Evolutionary conservation across 2,113 vertebrate species (phyloP).

Genomic region (Saimiri boliviensis): DNA sequence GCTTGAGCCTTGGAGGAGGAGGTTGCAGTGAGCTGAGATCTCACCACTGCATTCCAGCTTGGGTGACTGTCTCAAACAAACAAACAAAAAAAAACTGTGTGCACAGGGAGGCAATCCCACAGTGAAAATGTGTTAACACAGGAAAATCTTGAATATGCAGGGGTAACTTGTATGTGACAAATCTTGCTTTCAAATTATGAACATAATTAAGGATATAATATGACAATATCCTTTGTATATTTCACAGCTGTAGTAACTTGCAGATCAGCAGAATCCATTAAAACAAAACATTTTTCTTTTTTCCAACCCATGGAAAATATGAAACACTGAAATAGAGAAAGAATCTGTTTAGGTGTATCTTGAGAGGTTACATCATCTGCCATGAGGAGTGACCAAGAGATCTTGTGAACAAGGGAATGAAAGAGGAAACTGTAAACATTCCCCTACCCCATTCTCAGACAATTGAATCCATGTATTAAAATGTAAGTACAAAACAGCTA

Average conservation of each 20-base stretch:
- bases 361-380: neutral
- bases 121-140: neutral
- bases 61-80: neutral
- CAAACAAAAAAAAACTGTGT: neutral
- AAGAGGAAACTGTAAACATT: neutral
- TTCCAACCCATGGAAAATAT: neutral
- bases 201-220: neutral
- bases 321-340: neutral
- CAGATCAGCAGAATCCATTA: neutral
- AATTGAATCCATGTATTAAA: neutral
- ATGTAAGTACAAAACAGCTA: neutral
- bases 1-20: neutral
- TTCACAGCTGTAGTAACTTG: neutral
- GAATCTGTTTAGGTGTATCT: neutral
- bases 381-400: neutral
- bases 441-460: neutral
- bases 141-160: neutral
- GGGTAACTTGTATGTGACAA: neutral
- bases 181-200: conserved; percentile 47
- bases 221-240: neutral
- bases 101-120: neutral
- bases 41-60: neutral
- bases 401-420: neutral
- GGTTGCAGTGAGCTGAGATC: neutral
- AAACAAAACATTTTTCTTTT: conserved; percentile 20